A percentile compares a stretch with the other conserved stretches of the same genome.
phyloP scores from a whole-genome alignment of 2,113 vertebrate species.

The Phycodurus eques region DNA sequence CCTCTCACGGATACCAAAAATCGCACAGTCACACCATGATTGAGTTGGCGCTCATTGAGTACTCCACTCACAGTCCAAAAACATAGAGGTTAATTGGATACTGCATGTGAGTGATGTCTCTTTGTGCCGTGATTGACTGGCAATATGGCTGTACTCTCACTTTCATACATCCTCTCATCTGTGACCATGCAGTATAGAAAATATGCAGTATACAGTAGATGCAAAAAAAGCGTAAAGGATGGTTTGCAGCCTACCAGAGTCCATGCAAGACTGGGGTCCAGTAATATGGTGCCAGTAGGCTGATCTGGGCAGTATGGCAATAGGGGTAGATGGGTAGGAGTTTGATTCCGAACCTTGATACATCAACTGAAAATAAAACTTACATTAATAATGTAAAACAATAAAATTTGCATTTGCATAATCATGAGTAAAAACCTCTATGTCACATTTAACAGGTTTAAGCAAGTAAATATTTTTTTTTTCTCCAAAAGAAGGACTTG shows the following conservation, averaged over 20 bases:
- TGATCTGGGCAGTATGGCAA: constrained; percentile 89
- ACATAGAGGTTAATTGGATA: no score
- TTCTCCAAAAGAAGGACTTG: no score
- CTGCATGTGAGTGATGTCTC: no score
- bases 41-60: no score
- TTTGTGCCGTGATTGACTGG: no score
- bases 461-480: no score
- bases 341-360: constrained; percentile 83
- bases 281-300: constrained; percentile 98
- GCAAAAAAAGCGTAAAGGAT: background rate
- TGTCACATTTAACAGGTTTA: background rate
- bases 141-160: no score
- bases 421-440: background rate
- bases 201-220: background rate
- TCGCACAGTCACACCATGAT: no score
- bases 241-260: constrained; percentile 78
- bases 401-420: background rate
- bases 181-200: background rate
- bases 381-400: background rate
- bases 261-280: constrained; percentile 79
- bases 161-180: no score
- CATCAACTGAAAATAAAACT: constrained; percentile 71
- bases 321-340: constrained; percentile 89
- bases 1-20: no score
- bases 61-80: no score